Evolutionary conservation across 53 echinoderm and acorn worm genomes (phyloP).

Genomic region (Zoroaster sp.): DNA sequence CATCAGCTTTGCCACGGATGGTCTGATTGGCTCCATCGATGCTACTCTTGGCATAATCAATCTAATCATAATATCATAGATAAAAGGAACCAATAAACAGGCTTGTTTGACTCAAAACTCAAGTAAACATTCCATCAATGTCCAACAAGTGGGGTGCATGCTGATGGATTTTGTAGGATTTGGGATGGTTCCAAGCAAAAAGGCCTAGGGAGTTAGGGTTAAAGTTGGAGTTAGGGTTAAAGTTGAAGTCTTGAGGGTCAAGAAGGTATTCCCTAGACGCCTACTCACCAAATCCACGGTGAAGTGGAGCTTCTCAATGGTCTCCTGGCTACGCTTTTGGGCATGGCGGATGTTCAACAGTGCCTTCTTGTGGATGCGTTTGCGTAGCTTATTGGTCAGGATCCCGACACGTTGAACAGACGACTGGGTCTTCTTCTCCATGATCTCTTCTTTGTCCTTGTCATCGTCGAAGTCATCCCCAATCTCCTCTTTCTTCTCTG

Average conservation of each 20-base stretch:
- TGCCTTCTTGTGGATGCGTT: slow-evolving; percentile 80
- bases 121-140: too few relatives aligned
- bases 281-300: slow-evolving; percentile 92
- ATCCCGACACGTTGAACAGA: slow-evolving; percentile 66
- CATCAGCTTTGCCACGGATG: slow-evolving; percentile 67
- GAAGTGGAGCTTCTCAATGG: slow-evolving; percentile 84
- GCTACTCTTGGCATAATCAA: slow-evolving; percentile 92
- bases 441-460: not conserved
- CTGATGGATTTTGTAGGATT: too few relatives aligned
- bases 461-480: slow-evolving; percentile 40
- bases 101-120: too few relatives aligned
- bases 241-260: too few relatives aligned
- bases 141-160: too few relatives aligned
- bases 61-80: slow-evolving; percentile 52
- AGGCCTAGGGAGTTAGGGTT: not conserved
- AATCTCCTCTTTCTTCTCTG: not conserved
- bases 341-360: slow-evolving; percentile 88
- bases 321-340: slow-evolving; percentile 95
- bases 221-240: not conserved
- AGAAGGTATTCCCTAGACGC: too few relatives aligned
- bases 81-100: too few relatives aligned
- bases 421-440: slow-evolving; percentile 43
- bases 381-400: slow-evolving; percentile 79
- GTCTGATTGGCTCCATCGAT: slow-evolving; percentile 87
- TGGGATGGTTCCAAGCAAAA: not conserved